These are phyloP conservation scores for Erethizon dorsatum DNA, from an alignment of 2,797 vertebrate species.

Conservation along the genomic window DNA sequence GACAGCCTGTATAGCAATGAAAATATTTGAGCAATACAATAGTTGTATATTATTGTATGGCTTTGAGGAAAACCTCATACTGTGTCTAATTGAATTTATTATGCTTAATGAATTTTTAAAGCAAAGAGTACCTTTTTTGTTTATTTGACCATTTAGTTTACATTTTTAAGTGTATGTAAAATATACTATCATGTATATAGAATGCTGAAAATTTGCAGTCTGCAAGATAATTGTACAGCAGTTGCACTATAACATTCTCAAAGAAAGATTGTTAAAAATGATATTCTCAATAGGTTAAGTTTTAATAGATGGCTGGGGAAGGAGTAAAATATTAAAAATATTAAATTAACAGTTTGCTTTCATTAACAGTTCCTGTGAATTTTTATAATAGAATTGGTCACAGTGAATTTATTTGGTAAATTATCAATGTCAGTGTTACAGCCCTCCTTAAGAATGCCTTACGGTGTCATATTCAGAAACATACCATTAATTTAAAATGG, in stretches of 20 bases:
- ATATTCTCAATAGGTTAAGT: slow-evolving; percentile 75
- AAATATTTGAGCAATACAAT: slow-evolving; percentile 83
- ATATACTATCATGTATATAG: slow-evolving; percentile 70
- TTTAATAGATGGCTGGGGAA: slow-evolving; percentile 74
- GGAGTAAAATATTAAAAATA: slow-evolving; percentile 65
- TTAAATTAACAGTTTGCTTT: slow-evolving; percentile 85
- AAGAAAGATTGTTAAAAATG: slow-evolving; percentile 83
- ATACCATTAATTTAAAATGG: slow-evolving; percentile 79
- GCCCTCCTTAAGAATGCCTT: slow-evolving; percentile 78
- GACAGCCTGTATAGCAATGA: slow-evolving; percentile 71
- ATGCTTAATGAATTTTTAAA: slow-evolving; percentile 81
- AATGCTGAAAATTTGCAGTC: slow-evolving; percentile 73
- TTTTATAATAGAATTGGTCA: slow-evolving; percentile 84
- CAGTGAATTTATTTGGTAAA: slow-evolving; percentile 85
- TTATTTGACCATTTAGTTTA: slow-evolving; percentile 80
- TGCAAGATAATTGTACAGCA: slow-evolving; percentile 81
- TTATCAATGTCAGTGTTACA: slow-evolving; percentile 69
- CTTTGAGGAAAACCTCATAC: slow-evolving; percentile 82
- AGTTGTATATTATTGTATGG: slow-evolving; percentile 76
- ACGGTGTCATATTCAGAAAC: slow-evolving; percentile 79
- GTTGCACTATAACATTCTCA: slow-evolving; percentile 75
- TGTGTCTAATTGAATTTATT: slow-evolving; percentile 82
- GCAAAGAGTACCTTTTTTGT: slow-evolving; percentile 82
- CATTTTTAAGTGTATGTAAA: slow-evolving; percentile 74
- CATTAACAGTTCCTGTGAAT: slow-evolving; percentile 84